phyloP scores from a whole-genome alignment of 1,140 invertebrate genomes.

The Paramacrobiotus metropolitanus region DNA sequence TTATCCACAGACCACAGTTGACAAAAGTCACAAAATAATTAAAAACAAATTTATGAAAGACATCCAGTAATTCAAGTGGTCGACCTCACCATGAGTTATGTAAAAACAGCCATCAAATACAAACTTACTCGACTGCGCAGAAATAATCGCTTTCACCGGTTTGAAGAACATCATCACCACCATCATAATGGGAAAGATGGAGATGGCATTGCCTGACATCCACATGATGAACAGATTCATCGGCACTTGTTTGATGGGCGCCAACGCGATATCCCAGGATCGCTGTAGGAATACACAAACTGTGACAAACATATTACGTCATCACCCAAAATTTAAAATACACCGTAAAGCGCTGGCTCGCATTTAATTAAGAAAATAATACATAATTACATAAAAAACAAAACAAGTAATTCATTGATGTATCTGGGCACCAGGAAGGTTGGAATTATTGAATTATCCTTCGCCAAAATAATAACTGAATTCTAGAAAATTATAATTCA shows the following conservation, averaged over 20 bases:
- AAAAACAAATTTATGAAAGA: no score
- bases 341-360: neutral
- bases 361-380: conserved; percentile 2
- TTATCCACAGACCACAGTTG: no score
- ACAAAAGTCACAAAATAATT: no score
- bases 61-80: no score
- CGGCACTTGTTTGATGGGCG: conserved; percentile 70
- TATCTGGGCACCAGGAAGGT: no score
- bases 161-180: conserved; percentile 91
- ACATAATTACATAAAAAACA: neutral
- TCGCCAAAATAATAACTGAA: no score
- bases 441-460: no score
- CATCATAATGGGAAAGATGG: conserved; percentile 99
- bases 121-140: conserved; percentile 47
- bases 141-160: conserved; percentile 78
- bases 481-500: neutral
- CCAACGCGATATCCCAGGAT: conserved; percentile 89
- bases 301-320: conserved; percentile 10
- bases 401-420: conserved; percentile 5
- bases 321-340: neutral
- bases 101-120: conserved; percentile 7
- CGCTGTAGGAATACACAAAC: conserved; percentile 28
- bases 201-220: conserved; percentile 97
- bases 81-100: no score
- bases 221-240: conserved; percentile 99